Conservation (phyloP, 2,888 invertebrate genomes). For the Caenorhabditis sp. region DNA sequence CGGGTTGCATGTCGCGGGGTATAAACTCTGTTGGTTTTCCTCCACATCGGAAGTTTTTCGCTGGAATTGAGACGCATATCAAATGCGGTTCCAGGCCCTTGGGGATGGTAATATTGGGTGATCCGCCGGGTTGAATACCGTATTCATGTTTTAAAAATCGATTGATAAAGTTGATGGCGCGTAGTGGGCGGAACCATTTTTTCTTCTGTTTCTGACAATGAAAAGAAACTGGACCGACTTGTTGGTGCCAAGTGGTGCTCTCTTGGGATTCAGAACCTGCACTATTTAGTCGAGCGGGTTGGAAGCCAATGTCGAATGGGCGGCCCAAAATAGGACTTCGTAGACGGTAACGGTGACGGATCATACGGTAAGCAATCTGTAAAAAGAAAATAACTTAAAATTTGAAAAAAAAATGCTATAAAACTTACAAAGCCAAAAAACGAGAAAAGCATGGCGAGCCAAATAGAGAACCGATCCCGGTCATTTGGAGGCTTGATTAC, state of each 20-base stretch:
- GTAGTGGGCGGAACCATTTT: too few relatives aligned
- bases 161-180: background rate
- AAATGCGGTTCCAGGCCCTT: background rate
- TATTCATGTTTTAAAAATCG: background rate
- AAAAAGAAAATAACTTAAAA: background rate
- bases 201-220: background rate
- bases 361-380: background rate
- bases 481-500: too few relatives aligned
- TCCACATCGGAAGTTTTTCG: background rate
- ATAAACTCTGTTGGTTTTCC: background rate
- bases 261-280: too few relatives aligned
- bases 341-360: background rate
- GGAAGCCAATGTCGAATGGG: background rate
- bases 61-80: background rate
- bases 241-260: background rate
- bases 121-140: background rate
- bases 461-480: too few relatives aligned
- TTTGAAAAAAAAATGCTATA: too few relatives aligned
- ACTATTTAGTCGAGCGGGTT: too few relatives aligned
- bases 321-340: background rate
- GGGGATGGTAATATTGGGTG: background rate
- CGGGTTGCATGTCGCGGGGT: background rate
- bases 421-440: too few relatives aligned
- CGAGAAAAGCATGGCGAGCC: too few relatives aligned
- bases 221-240: background rate